These are phyloP conservation scores for Drosophila merina DNA, from an alignment of 2,888 invertebrate genomes.

Conservation along the genomic window DNA sequence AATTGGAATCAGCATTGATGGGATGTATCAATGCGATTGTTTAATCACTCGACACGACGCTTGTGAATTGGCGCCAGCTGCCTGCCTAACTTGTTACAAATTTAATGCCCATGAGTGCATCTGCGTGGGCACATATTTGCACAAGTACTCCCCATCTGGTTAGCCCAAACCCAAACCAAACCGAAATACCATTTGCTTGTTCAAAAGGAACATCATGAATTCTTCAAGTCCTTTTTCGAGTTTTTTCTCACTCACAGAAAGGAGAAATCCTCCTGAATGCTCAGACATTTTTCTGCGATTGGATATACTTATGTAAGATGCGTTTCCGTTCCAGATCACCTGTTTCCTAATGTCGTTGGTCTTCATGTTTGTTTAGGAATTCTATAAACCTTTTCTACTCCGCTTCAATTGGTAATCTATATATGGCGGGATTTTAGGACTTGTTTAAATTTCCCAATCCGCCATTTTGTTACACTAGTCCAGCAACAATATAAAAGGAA, in stretches of 20 bases:
- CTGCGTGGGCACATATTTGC: slow-evolving; percentile 36
- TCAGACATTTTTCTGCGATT: neutral
- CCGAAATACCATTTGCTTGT: slow-evolving; percentile 21
- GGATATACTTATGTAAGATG: slow-evolving; percentile 25
- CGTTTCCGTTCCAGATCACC: slow-evolving; percentile 12
- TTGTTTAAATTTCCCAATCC: no score
- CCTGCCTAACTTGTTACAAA: slow-evolving; percentile 50
- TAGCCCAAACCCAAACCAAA: slow-evolving; percentile 1
- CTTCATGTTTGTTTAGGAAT: neutral
- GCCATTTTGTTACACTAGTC: no score
- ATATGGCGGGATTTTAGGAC: neutral
- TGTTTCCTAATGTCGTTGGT: neutral
- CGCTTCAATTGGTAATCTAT: neutral
- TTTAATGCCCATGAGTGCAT: slow-evolving; percentile 44
- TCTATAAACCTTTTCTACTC: neutral
- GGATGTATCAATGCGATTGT: slow-evolving; percentile 61
- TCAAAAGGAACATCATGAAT: slow-evolving; percentile 14
- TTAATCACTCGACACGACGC: slow-evolving; percentile 64
- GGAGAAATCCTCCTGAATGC: neutral
- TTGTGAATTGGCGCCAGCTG: slow-evolving; percentile 72
- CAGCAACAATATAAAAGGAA: no score
- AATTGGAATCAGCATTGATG: slow-evolving; percentile 50
- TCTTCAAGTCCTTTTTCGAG: slow-evolving; percentile 3
- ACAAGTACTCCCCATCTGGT: slow-evolving; percentile 14
- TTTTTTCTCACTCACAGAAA: slow-evolving; percentile 5